Conservation (phyloP, 2,797 vertebrate species). For the Phyllotis vaccarum region DNA sequence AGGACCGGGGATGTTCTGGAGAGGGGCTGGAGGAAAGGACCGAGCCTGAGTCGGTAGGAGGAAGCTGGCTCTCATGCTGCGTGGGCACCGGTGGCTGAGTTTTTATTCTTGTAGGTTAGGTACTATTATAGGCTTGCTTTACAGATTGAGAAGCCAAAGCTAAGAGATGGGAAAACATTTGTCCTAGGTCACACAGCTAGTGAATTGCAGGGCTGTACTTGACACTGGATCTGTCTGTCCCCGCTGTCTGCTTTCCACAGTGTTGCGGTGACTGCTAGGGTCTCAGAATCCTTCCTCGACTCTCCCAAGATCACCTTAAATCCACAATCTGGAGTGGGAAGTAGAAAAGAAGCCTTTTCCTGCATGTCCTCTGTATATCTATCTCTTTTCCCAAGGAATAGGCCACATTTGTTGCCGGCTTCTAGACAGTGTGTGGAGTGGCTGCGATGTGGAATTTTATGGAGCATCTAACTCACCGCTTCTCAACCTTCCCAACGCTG, state of each 20-base stretch:
- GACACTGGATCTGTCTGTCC: neutral
- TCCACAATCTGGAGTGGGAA: neutral
- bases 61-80: neutral
- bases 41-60: rapidly evolving
- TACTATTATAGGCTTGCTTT: neutral
- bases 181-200: neutral
- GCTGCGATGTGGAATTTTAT: no score
- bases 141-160: neutral
- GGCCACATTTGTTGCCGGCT: neutral
- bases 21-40: neutral
- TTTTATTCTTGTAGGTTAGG: neutral
- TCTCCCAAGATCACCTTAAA: neutral
- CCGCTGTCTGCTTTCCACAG: neutral
- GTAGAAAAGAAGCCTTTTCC: neutral
- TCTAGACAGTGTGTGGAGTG: neutral
- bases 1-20: neutral
- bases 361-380: neutral
- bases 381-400: neutral
- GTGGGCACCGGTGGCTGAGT: neutral
- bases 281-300: neutral
- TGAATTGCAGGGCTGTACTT: neutral
- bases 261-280: no score
- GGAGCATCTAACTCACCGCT: neutral
- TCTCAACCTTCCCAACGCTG: neutral
- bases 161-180: neutral